These are phyloP conservation scores for Paralichthys olivaceus DNA, from an alignment of 2,113 vertebrate genomes.

Conservation along the genomic window DNA sequence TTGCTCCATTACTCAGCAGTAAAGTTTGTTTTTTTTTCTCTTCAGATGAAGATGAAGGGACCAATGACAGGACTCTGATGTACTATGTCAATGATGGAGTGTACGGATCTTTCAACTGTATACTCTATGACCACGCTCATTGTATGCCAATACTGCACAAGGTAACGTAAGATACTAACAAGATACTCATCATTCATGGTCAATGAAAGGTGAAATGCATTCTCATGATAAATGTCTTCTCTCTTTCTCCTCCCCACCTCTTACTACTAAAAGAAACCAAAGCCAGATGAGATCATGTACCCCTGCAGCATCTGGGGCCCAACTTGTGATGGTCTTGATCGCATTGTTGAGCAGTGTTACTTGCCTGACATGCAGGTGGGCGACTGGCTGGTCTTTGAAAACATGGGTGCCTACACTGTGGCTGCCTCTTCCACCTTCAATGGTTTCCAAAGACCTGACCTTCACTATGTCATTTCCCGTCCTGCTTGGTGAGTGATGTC, in stretches of 20 bases:
- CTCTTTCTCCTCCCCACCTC: not conserved
- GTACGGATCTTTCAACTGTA: constrained; percentile 98
- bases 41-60: constrained; percentile 90
- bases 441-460: constrained; percentile 93
- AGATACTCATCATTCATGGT: not conserved
- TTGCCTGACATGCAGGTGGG: constrained; percentile 94
- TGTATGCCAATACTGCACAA: constrained; percentile 91
- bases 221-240: not conserved
- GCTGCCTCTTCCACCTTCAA: constrained; percentile 98
- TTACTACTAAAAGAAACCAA: constrained; percentile 84
- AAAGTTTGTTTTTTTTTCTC: not conserved
- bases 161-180: constrained; percentile 71
- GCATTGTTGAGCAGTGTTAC: constrained; percentile 90
- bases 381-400: constrained; percentile 96
- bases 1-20: not conserved
- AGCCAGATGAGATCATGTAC: constrained; percentile 91
- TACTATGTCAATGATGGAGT: constrained; percentile 98
- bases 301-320: constrained; percentile 97
- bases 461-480: constrained; percentile 92
- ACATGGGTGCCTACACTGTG: constrained; percentile 98
- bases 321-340: constrained; percentile 95
- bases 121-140: constrained; percentile 94
- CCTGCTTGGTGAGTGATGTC: constrained; percentile 87
- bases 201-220: not conserved
- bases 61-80: constrained; percentile 91